Evolutionary conservation across 2,888 invertebrate species (phyloP).

Genomic region (Sturmia bella): DNA sequence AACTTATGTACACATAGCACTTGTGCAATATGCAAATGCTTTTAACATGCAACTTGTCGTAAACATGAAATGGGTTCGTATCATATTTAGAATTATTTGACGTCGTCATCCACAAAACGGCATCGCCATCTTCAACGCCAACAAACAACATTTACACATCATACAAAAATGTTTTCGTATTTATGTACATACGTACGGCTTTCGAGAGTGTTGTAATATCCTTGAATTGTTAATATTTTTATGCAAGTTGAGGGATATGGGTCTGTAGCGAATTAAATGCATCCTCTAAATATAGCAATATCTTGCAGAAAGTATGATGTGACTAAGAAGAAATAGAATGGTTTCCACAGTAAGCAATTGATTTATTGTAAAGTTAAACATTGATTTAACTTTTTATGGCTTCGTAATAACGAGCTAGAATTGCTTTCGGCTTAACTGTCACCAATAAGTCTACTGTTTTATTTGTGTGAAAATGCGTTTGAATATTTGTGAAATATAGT

Average conservation of each 20-base stretch:
- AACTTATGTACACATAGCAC: slow-evolving; percentile 50
- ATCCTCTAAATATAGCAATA: background rate
- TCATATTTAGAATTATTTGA: slow-evolving; percentile 80
- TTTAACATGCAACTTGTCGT: slow-evolving; percentile 73
- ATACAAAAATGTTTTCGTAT: slow-evolving; percentile 31
- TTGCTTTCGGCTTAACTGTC: no score
- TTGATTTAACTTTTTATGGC: no score
- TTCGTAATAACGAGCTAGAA: no score
- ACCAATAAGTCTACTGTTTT: no score
- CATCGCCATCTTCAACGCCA: slow-evolving; percentile 46
- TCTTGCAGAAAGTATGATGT: background rate
- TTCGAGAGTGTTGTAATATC: slow-evolving; percentile 18
- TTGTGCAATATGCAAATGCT: slow-evolving; percentile 59
- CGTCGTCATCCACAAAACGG: slow-evolving; percentile 73
- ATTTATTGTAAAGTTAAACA: no score
- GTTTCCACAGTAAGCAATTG: no score
- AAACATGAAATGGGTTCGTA: slow-evolving; percentile 80
- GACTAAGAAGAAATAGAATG: background rate
- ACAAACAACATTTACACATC: slow-evolving; percentile 22
- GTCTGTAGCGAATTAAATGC: slow-evolving; percentile 5
- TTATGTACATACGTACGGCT: background rate
- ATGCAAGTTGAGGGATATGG: background rate
- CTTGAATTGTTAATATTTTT: slow-evolving; percentile 3
- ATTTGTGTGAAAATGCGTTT: no score
- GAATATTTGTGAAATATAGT: no score